A percentile compares a stretch with the other conserved stretches of the same genome.
Conservation (phyloP, 2,113 vertebrate species). For the Nothocercus nigrocapillus region DNA sequence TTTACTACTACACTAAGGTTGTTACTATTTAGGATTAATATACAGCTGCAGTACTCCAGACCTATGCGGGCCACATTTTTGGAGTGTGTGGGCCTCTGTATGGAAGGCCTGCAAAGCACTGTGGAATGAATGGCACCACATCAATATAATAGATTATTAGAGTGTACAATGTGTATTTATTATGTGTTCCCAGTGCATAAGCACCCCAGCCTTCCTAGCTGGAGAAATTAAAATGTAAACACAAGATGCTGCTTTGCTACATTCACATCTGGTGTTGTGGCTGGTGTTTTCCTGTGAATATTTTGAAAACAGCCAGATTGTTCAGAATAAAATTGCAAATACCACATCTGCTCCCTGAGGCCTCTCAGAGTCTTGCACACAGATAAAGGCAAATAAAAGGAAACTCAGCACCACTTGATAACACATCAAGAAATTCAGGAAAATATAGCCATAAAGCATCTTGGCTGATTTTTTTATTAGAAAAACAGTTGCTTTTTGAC, state of each 20-base stretch:
- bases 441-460: background rate
- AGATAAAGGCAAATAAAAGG: background rate
- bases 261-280: conserved; percentile 67
- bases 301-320: conserved; percentile 67
- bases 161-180: background rate
- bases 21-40: conserved; percentile 28
- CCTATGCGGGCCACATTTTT: background rate
- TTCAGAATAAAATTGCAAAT: conserved; percentile 51
- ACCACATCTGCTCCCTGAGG: conserved; percentile 45
- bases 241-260: conserved; percentile 68
- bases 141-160: conserved; percentile 42
- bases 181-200: background rate
- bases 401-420: background rate
- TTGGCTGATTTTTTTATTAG: background rate
- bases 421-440: background rate
- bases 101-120: background rate
- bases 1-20: conserved; percentile 8
- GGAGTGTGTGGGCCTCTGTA: background rate
- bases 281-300: conserved; percentile 57
- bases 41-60: background rate
- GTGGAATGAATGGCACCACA: background rate
- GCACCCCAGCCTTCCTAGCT: conserved; percentile 45
- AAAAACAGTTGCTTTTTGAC: background rate
- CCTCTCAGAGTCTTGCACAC: conserved; percentile 20
- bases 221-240: conserved; percentile 70